Conservation (phyloP, 1,140 invertebrate species). For the Drosophila repletoides region DNA sequence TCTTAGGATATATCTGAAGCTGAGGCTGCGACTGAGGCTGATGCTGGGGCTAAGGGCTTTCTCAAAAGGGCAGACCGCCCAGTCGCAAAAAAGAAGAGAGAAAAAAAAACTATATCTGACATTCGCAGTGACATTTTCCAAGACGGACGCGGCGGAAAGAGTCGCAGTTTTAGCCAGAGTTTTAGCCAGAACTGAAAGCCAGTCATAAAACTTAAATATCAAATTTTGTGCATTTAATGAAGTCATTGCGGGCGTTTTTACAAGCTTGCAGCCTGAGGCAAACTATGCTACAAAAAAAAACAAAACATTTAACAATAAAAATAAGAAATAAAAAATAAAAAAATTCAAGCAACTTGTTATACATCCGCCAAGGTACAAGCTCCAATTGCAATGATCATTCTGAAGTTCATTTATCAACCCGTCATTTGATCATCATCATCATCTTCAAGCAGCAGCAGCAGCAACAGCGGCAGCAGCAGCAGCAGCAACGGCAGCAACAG, state of each 20-base stretch:
- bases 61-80: slow-evolving; percentile 49
- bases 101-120: slow-evolving; percentile 53
- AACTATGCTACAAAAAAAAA: neutral
- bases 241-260: slow-evolving; percentile 65
- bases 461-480: neutral
- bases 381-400: slow-evolving; percentile 29
- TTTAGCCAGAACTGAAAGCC: slow-evolving; percentile 44
- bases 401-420: slow-evolving; percentile 38
- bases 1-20: slow-evolving; percentile 37
- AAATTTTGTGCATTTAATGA: slow-evolving; percentile 72
- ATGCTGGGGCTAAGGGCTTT: slow-evolving; percentile 38
- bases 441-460: slow-evolving; percentile 7
- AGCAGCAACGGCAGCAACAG: slow-evolving; percentile 7
- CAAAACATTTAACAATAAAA: slow-evolving; percentile 19
- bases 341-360: slow-evolving; percentile 51
- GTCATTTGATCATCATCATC: neutral
- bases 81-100: no score
- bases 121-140: slow-evolving; percentile 70
- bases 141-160: neutral
- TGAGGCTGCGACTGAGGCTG: no score
- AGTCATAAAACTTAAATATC: slow-evolving; percentile 70
- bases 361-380: slow-evolving; percentile 54
- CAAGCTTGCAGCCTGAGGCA: slow-evolving; percentile 20
- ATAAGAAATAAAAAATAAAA: slow-evolving; percentile 13
- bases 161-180: neutral